Conservation (phyloP, 2,113 vertebrate genomes). For the Phrynocephalus versicolor region DNA sequence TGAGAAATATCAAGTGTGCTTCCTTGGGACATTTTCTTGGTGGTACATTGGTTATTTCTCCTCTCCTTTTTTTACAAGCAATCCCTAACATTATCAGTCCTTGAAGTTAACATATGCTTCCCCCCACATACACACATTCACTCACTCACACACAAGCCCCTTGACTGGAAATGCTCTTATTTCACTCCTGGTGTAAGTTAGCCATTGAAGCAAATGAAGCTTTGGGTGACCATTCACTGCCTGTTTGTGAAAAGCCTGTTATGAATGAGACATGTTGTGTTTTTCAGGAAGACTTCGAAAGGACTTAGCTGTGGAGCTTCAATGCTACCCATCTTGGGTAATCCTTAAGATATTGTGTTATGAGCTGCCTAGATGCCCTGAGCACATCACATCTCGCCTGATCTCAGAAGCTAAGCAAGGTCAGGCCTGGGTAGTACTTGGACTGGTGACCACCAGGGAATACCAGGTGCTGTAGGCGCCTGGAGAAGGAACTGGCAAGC, state of each 20-base stretch:
- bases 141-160: not conserved
- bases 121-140: not conserved
- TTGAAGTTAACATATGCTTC: slow-evolving; percentile 24
- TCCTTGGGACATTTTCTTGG: slow-evolving; percentile 30
- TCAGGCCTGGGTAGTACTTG: too few species aligned
- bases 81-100: slow-evolving; percentile 14
- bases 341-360: not conserved
- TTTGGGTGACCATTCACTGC: not conserved
- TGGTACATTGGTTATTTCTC: slow-evolving; percentile 49
- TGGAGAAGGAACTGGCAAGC: too few species aligned
- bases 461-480: too few species aligned
- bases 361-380: too few species aligned
- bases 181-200: not conserved
- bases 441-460: too few species aligned
- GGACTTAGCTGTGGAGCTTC: not conserved
- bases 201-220: not conserved
- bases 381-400: too few species aligned
- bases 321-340: not conserved
- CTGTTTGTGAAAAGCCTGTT: not conserved
- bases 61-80: slow-evolving; percentile 31
- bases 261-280: not conserved
- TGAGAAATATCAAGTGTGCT: slow-evolving; percentile 61
- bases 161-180: not conserved
- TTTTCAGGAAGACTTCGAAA: not conserved
- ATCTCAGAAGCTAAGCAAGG: too few species aligned